A percentile compares a stretch with the other conserved stretches of the same genome.
These are phyloP conservation scores for Mythimna vitellina DNA, from an alignment of 2,888 invertebrate genomes.

Conservation along the genomic window DNA sequence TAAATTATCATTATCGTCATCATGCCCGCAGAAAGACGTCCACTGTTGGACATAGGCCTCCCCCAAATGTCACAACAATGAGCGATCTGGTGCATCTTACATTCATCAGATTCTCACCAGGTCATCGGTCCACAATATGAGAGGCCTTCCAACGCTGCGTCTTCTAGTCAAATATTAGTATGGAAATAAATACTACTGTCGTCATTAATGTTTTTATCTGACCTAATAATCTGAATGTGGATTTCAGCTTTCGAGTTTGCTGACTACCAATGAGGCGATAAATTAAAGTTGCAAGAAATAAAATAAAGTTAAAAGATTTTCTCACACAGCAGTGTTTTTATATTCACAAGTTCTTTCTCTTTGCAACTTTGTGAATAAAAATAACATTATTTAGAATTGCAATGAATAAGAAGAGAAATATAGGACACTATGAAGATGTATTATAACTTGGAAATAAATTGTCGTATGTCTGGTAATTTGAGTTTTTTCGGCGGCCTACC, in stretches of 20 bases:
- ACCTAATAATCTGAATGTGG: slow-evolving; percentile 10
- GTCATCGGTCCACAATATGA: too few relatives aligned
- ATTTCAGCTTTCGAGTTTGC: background rate
- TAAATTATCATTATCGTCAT: too few relatives aligned
- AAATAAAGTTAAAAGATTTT: slow-evolving; percentile 28
- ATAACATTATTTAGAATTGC: slow-evolving; percentile 15
- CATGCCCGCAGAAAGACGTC: too few relatives aligned
- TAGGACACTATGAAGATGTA: background rate
- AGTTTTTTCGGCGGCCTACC: too few relatives aligned
- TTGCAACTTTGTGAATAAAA: slow-evolving; percentile 25
- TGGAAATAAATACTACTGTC: background rate
- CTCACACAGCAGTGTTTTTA: slow-evolving; percentile 8
- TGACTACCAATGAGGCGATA: slow-evolving; percentile 11
- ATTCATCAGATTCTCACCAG: too few relatives aligned
- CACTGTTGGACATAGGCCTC: too few relatives aligned
- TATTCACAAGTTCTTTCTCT: slow-evolving; percentile 36
- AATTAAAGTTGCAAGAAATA: slow-evolving; percentile 21
- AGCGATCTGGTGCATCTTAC: too few relatives aligned
- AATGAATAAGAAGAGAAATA: slow-evolving; percentile 2
- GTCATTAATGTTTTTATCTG: background rate
- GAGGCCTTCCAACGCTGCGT: too few relatives aligned
- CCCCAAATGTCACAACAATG: too few relatives aligned
- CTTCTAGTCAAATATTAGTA: too few relatives aligned
- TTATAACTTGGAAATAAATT: background rate
- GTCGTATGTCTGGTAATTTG: too few relatives aligned